phyloP scores from a whole-genome alignment of 2,888 invertebrate genomes.

The Aporophyla nigra region DNA sequence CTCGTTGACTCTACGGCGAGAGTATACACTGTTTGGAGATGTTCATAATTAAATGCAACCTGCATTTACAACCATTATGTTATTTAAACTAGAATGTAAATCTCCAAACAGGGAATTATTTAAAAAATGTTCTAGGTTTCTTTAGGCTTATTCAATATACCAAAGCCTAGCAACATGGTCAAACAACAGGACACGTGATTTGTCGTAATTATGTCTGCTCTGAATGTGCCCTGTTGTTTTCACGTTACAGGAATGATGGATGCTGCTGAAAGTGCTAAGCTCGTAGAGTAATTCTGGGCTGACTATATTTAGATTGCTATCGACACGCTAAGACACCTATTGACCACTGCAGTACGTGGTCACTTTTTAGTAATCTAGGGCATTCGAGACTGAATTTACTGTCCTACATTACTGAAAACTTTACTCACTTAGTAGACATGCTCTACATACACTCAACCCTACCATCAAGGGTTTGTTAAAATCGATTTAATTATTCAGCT shows the following conservation, averaged over 20 bases:
- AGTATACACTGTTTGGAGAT: constrained; percentile 17
- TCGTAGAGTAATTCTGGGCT: too few species aligned
- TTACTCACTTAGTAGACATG: background rate
- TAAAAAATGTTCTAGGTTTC: background rate
- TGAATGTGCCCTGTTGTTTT: too few species aligned
- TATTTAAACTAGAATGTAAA: background rate
- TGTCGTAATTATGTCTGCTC: too few species aligned
- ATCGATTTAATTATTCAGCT: background rate
- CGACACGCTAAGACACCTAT: background rate
- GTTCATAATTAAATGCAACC: background rate
- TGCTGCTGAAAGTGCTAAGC: too few species aligned
- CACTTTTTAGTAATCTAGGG: constrained; percentile 2
- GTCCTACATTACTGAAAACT: background rate
- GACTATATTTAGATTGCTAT: too few species aligned
- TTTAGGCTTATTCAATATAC: background rate
- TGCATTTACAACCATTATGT: background rate
- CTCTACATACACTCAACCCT: too few species aligned
- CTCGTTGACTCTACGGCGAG: background rate
- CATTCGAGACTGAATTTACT: background rate
- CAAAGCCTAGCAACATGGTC: background rate
- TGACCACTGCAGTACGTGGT: background rate
- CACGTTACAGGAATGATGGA: too few species aligned
- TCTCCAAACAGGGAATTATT: background rate
- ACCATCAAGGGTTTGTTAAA: background rate
- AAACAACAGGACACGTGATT: too few species aligned